Evolutionary conservation across 1,140 invertebrate species (phyloP).

Genomic region (Semibalanus balanoides): DNA sequence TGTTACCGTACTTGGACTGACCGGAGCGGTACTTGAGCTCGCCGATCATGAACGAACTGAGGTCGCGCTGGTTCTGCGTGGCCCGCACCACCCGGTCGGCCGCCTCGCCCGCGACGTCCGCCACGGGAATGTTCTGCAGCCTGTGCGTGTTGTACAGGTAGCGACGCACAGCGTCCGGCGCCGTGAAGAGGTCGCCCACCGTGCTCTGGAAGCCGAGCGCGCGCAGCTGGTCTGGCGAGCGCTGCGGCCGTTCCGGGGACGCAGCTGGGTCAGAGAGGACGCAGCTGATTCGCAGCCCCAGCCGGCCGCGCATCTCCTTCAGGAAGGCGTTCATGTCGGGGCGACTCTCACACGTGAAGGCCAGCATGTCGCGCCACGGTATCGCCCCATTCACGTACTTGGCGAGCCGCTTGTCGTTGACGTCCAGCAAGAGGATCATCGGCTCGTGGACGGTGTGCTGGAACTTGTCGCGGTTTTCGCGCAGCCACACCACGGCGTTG

Average conservation of each 20-base stretch:
- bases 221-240: not conserved
- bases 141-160: not conserved
- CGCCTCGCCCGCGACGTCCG: not conserved
- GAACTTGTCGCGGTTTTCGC: not conserved
- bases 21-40: not conserved
- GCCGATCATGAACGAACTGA: not conserved
- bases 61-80: not conserved
- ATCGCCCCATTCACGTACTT: not conserved
- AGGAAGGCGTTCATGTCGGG: not conserved
- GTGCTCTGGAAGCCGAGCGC: not conserved
- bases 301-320: not conserved
- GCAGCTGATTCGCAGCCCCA: not conserved
- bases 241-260: not conserved
- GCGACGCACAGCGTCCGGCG: not conserved
- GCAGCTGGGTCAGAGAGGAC: not conserved
- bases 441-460: not conserved
- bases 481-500: constrained; percentile 1
- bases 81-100: not conserved
- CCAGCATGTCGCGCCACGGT: not conserved
- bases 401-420: not conserved
- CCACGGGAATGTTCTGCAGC: not conserved
- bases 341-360: not conserved
- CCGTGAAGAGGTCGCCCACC: not conserved
- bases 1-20: not conserved
- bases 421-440: not conserved